Percentiles rank a stretch among this genome's conserved stretches.
Evolutionary conservation across 2,888 invertebrate species (phyloP).

Genomic region (Ischnura elegans): DNA sequence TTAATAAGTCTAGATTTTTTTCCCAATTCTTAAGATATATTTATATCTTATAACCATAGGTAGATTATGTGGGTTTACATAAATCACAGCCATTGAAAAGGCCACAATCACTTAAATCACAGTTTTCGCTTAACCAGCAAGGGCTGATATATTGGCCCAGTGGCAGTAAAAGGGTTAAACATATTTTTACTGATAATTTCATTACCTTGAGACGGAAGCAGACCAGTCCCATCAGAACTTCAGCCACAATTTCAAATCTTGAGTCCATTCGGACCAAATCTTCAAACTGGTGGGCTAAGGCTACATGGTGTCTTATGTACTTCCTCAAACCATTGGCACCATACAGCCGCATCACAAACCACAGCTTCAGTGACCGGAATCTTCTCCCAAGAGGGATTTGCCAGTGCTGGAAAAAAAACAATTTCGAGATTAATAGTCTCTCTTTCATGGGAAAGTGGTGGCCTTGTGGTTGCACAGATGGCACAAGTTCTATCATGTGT

Average conservation of each 20-base stretch:
- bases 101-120: no score
- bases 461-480: no score
- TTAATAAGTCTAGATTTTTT: no score
- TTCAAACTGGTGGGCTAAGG: conserved; percentile 93
- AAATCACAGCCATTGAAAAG: no score
- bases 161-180: no score
- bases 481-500: no score
- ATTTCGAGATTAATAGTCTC: not conserved
- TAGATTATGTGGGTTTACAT: no score
- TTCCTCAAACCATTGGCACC: conserved; percentile 93
- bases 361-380: conserved; percentile 94
- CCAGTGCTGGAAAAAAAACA: conserved; percentile 85
- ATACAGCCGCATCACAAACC: conserved; percentile 96
- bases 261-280: conserved; percentile 86
- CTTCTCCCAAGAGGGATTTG: conserved; percentile 96
- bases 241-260: conserved; percentile 93
- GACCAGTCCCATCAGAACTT: conserved; percentile 96
- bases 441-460: not conserved
- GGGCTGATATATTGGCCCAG: no score
- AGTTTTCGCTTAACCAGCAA: no score
- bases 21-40: no score
- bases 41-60: no score
- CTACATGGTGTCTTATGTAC: conserved; percentile 91
- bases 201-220: conserved; percentile 94
- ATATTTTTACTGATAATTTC: not conserved